Base-by-base conservation (phyloP, 2,113 vertebrate genomes). In the Gavia stellata region DNA sequence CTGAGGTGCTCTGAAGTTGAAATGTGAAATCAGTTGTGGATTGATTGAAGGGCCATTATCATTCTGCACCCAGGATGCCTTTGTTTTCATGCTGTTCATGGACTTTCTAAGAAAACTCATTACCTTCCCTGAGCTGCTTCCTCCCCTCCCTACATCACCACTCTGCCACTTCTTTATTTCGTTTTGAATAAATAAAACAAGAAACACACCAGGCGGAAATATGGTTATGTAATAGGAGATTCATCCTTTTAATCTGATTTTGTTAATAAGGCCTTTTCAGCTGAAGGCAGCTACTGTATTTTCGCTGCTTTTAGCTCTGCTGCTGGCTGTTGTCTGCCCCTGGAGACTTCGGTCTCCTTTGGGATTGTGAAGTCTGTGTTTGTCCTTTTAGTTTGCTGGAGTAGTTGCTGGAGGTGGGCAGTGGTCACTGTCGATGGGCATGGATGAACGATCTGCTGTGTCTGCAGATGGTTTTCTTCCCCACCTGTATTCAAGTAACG, bases 1-100 rank as follows among this genome's bases (percentile, higher is more conserved):
- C 65, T 62, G 86, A 94, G 65, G 86, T 81, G 79, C 86, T 96
- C 47, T 91, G 8, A 72, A 66, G 79, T 91, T 96, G 72, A 87
- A 96, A 86, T 92, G 68, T 82, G 90, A 97, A 82, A 88, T 94
- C 72, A 61, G 36, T 94, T 44, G 59, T 55, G 72, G 68, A 62
- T 94, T 77, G 74, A 88, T 80, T 89, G 91, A 90, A 86, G 56
- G 67, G 59, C 45, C 49, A 55, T 79, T 67, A 49, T 66, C 63
- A 49, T 78, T 82, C 77, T 63, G 52, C 0, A 6, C 53, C 56
- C 78, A 80, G 88, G 62, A 26, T 38, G 79, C 40, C 49, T 73
- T 81, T 58, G 31, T 75, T 90, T 88, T 82, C 49, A 17, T 93
- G 44, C 81, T 79, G 34, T 88, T 81, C 47, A 9, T 73, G 66